Evolutionary conservation across 2,113 vertebrate genomes (phyloP), one percentile per base, ranked within the genome.

Genomic region (Lepisosteus oculatus): DNA sequence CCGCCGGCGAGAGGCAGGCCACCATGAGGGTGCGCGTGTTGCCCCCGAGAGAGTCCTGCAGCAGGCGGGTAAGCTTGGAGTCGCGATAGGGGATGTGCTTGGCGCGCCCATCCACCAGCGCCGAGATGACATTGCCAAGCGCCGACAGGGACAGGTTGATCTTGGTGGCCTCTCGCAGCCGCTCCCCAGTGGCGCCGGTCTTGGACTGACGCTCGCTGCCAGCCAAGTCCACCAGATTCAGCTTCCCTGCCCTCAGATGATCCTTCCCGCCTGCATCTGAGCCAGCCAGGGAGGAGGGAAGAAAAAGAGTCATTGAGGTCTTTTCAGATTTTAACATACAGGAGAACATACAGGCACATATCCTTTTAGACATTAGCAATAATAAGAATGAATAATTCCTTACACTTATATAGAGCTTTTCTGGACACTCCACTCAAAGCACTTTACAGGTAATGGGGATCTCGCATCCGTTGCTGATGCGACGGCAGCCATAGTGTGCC

Each of bases 131-230:
- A 0, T 95, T 97, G 59, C 95, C 94, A 84, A 97, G 84, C 0
- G 95, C 94, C 0, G 92, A 95, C 65, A 97, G 93, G 0, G 95
- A 97, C 15, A 98, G 89, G 89, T 95, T 97, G 87, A 97, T 96
- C 87, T 96, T 97, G 65, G 93, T 95, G 84, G 94, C 94, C 68
- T 97, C 95, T 1, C 90, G 93, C 66, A 97, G 93, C 0, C 86
- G 86, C 69, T 96, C 94, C 0, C 95, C 95, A 0, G 87, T 92
- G 11, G 94, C 93, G 0, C 94, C 94, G 0, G 94, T 95, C 88
- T 96, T 97, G 14, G 95, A 94, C 83, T 96, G 96, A 13, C 95
- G 92, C 80, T 97, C 94, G 0, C 95, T 97, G 67, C 95, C 96
- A 0, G 95, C 95, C 77, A 96, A 88, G 80, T 95, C 95, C 42